phyloP scores from a whole-genome alignment of 1,140 invertebrate genomes.

The Orchestia grillus region DNA sequence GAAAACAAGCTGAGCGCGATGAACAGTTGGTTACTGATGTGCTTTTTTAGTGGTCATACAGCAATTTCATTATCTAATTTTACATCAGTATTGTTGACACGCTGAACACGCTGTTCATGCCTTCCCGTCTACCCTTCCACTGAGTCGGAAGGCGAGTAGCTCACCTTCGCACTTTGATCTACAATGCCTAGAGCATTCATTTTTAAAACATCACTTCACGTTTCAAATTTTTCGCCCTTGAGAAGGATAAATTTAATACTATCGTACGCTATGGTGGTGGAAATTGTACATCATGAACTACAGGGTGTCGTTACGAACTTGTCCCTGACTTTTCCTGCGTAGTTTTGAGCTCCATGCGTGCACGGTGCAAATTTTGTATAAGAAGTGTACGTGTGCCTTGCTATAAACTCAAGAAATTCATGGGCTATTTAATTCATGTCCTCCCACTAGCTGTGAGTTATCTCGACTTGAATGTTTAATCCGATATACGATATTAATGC shows the following conservation, averaged over 20 bases:
- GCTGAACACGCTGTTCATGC: neutral
- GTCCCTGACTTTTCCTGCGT: neutral
- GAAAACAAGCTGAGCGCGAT: neutral
- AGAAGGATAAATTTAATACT: neutral
- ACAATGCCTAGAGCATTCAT: neutral
- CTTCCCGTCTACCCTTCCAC: neutral
- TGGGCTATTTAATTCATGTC: neutral
- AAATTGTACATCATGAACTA: neutral
- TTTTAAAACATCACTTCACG: neutral
- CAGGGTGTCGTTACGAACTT: neutral
- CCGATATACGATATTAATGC: slow-evolving; percentile 8
- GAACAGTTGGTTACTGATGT: neutral
- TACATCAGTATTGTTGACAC: neutral
- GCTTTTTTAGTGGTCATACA: neutral
- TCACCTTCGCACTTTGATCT: neutral
- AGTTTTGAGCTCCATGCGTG: neutral
- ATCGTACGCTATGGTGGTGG: neutral
- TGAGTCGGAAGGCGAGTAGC: neutral
- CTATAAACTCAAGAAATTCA: neutral
- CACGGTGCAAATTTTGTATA: neutral
- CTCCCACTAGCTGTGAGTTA: neutral
- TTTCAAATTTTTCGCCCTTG: neutral
- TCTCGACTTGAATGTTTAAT: slow-evolving; percentile 9
- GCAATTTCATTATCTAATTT: neutral
- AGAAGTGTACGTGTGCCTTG: neutral